phyloP scores from a whole-genome alignment of 2,888 invertebrate species.

The Drymonia ruficornis region DNA sequence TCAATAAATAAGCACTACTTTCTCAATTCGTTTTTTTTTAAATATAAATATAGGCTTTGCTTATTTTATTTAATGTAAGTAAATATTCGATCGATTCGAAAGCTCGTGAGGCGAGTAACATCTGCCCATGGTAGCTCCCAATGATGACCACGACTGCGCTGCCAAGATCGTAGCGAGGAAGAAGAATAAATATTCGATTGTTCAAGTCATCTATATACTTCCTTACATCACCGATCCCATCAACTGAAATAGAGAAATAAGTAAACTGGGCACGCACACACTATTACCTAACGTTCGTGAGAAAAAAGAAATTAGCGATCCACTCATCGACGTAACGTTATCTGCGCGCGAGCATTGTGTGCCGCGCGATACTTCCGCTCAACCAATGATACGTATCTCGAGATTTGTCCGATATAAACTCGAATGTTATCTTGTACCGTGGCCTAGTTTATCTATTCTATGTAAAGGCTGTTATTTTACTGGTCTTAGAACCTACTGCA shows the following conservation, averaged over 20 bases:
- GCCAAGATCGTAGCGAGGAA: too few relatives aligned
- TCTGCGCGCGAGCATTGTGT: constrained; percentile 41
- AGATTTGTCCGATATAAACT: constrained; percentile 15
- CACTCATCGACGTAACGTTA: constrained; percentile 48
- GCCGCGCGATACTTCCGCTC: constrained; percentile 30
- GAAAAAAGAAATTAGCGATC: constrained; percentile 49
- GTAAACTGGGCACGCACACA: constrained; percentile 21
- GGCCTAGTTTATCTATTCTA: not conserved
- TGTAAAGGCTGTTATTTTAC: not conserved
- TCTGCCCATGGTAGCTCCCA: too few relatives aligned
- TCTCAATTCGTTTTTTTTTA: too few relatives aligned
- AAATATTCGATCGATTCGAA: too few relatives aligned
- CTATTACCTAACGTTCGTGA: constrained; percentile 57
- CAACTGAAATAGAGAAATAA: constrained; percentile 13
- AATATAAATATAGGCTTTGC: too few relatives aligned
- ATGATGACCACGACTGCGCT: too few relatives aligned
- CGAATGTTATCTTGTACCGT: not conserved
- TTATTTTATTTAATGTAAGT: too few relatives aligned
- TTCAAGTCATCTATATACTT: not conserved
- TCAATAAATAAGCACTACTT: too few relatives aligned
- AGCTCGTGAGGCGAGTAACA: too few relatives aligned
- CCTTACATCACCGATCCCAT: not conserved
- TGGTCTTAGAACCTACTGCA: too few relatives aligned
- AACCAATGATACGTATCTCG: constrained; percentile 19
- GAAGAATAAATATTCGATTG: too few relatives aligned